phyloP scores from a whole-genome alignment of 1,140 invertebrate species.

The Solenopsis invicta region DNA sequence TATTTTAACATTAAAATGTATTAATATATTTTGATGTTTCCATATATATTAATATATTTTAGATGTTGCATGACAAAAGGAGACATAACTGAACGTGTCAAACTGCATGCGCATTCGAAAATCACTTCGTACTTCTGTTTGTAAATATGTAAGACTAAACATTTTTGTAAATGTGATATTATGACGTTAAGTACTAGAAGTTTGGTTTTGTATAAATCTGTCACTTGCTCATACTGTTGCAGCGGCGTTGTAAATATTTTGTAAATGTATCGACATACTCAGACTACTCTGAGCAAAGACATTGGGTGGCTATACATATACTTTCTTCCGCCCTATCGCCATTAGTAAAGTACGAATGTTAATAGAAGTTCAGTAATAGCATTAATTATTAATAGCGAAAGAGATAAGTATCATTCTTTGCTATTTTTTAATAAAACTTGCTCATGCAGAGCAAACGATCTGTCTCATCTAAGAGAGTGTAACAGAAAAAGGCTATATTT shows the following conservation, averaged over 20 bases:
- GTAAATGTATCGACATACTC: conserved; percentile 42
- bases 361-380: conserved; percentile 21
- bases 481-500: conserved; percentile 46
- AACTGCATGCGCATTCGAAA: conserved; percentile 15
- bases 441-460: not conserved
- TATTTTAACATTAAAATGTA: no score
- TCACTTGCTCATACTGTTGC: conserved; percentile 65
- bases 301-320: conserved; percentile 20
- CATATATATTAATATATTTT: conserved; percentile 2
- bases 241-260: conserved; percentile 63
- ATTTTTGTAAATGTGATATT: conserved; percentile 63
- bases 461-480: conserved; percentile 16
- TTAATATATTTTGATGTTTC: no score
- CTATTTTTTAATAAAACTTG: conserved; percentile 41
- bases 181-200: conserved; percentile 54
- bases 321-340: not conserved
- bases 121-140: conserved; percentile 35
- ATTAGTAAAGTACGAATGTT: conserved; percentile 44
- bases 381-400: conserved; percentile 24
- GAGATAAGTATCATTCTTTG: not conserved
- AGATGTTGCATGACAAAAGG: not conserved
- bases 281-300: conserved; percentile 23
- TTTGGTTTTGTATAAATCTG: conserved; percentile 63
- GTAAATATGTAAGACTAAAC: conserved; percentile 35
- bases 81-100: conserved; percentile 8